Evolutionary conservation across 2,888 invertebrate species (phyloP).

Genomic region (Scaptomyza parva): DNA sequence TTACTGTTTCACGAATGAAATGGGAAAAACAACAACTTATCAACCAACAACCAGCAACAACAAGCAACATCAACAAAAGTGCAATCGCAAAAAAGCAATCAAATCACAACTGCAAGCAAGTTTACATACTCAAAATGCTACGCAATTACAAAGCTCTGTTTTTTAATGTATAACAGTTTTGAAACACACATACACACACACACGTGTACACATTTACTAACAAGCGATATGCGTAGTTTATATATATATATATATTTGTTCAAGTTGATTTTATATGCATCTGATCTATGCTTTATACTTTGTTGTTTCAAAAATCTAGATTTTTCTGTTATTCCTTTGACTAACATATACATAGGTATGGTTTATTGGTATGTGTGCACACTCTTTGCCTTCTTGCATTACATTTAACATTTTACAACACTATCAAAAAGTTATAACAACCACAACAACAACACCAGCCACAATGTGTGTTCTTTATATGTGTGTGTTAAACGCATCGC

Average conservation of each 20-base stretch:
- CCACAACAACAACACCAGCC: conserved; percentile 22
- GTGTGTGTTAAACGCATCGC: conserved; percentile 41
- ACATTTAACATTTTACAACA: conserved; percentile 23
- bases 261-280: conserved; percentile 60
- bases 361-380: conserved; percentile 27
- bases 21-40: conserved; percentile 3
- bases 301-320: conserved; percentile 18
- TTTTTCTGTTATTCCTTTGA: conserved; percentile 10
- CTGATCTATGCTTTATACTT: conserved; percentile 37
- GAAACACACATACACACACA: conserved; percentile 50
- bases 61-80: conserved; percentile 33
- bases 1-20: conserved; percentile 82
- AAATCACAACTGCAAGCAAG: conserved; percentile 61
- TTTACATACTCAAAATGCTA: conserved; percentile 69
- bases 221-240: conserved; percentile 55
- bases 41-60: conserved; percentile 15
- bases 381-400: conserved; percentile 33
- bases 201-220: conserved; percentile 38
- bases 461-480: conserved; percentile 20
- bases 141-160: conserved; percentile 70
- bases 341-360: conserved; percentile 25
- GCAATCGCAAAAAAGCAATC: conserved; percentile 45
- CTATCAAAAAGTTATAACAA: conserved; percentile 17
- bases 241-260: conserved; percentile 24
- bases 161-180: conserved; percentile 80